These are phyloP conservation scores for Trisateles emortualis DNA, from an alignment of 2,888 invertebrate species.

Conservation along the genomic window DNA sequence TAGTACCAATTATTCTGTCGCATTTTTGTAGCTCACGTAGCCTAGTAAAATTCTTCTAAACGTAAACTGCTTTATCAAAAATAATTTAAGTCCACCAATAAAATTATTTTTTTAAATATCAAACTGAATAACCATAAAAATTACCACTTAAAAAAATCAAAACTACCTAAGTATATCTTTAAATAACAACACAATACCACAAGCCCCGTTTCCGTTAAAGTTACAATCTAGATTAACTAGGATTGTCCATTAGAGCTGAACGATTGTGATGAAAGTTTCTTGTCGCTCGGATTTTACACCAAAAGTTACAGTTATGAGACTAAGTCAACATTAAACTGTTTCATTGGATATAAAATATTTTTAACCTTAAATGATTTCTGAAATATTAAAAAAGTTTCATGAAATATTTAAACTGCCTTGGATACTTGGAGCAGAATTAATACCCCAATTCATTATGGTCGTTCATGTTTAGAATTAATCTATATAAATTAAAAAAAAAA, in stretches of 20 bases:
- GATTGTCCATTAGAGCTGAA: constrained; percentile 11
- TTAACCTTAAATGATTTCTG: not conserved
- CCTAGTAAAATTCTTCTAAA: too few species aligned
- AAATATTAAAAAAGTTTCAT: constrained; percentile 3
- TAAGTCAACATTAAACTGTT: not conserved
- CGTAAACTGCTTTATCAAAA: too few species aligned
- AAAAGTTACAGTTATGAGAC: constrained; percentile 1
- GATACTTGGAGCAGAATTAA: not conserved
- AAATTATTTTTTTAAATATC: too few species aligned
- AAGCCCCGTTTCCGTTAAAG: not conserved
- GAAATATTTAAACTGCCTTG: not conserved
- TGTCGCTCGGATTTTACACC: constrained; percentile 3
- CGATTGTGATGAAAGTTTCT: constrained; percentile 4
- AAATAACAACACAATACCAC: not conserved
- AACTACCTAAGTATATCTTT: not conserved
- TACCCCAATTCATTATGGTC: not conserved
- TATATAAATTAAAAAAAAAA: too few species aligned
- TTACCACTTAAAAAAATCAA: too few species aligned
- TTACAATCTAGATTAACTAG: constrained; percentile 7
- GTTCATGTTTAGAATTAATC: too few species aligned
- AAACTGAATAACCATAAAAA: too few species aligned
- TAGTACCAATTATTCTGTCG: too few species aligned
- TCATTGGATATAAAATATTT: not conserved
- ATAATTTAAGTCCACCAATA: too few species aligned
- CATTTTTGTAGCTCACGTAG: too few species aligned